A percentile compares a stretch with the other conserved stretches of the same genome.
phyloP scores from a whole-genome alignment of 2,888 invertebrate species.

The Dysmachus trigonus region DNA sequence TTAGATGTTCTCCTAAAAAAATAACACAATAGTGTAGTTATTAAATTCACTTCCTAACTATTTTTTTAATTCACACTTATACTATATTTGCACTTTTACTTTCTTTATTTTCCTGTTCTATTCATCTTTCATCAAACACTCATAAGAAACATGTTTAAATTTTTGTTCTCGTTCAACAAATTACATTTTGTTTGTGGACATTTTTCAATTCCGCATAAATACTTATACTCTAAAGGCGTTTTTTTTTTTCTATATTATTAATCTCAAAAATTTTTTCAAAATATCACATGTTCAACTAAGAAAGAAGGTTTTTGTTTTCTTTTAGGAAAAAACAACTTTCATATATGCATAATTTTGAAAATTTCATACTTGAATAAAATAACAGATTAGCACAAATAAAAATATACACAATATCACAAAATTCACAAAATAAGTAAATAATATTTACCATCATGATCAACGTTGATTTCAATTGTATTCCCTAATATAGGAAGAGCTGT shows the following conservation, averaged over 20 bases:
- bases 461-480: conserved; percentile 69
- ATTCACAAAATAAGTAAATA: not conserved
- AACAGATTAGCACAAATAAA: not conserved
- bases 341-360: not conserved
- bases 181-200: too few species aligned
- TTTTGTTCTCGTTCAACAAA: too few species aligned
- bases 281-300: too few species aligned
- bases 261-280: too few species aligned
- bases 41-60: not conserved
- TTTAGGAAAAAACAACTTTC: not conserved
- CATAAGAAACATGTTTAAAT: too few species aligned
- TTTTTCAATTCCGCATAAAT: too few species aligned
- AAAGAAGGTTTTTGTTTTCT: not conserved
- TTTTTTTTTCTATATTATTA: not conserved
- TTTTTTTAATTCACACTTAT: not conserved
- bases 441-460: conserved; percentile 68
- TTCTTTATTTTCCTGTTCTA: not conserved
- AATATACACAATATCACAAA: conserved; percentile 2
- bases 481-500: conserved; percentile 69
- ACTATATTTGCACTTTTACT: not conserved
- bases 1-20: too few species aligned
- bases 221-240: too few species aligned
- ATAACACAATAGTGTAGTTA: not conserved
- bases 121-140: too few species aligned
- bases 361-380: not conserved